Base-by-base conservation (phyloP, 2,888 invertebrate genomes). In the Phania funesta region DNA sequence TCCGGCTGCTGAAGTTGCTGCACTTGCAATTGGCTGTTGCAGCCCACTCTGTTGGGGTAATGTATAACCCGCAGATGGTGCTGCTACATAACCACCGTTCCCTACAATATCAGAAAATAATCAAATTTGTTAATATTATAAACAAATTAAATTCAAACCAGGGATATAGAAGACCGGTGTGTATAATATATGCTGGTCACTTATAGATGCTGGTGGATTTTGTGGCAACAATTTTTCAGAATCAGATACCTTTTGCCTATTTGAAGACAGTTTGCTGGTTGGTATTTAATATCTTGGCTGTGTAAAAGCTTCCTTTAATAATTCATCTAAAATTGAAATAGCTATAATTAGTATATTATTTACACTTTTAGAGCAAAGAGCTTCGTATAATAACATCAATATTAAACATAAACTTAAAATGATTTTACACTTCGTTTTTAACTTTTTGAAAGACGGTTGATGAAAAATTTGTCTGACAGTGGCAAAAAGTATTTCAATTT, bases 21-120 rank as follows among this genome's bases (percentile, higher is more conserved):
- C 32, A 65, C 65, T 65, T 65, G 58, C 58, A 58, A 71, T 65
- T 41, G 71, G 71, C 44, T 79, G 71, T 44, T 65, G 86, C 75
- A 68, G 83, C 68, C 87, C 88, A 87, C 86, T 86, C 84, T 87
- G 88, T 84, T 86, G 86, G 86, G 89, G 86, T 87, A 87, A 85
- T 85, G 87, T 83, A 83, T 85, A 86, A 86, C 87, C 89, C 87
- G 85, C 84, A 85, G 86, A 83, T 80, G 87, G 84, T 88, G 91
- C 90, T 87, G 90, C 91, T 91, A 92, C 90, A 88, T 89, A 89
- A 90, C 89, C 87, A 89, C 89, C 87, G 86, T 88, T 86, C 84
- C 85, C 87, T 88, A 62, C 22, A 9, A 26, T 13, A n/a, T 83
- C 38, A 62, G 70, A 77, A 32, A 20, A 13, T 5, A 32, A 32